Conservation (phyloP, 2,113 vertebrate genomes). For the Trochalopteron elliotii region DNA sequence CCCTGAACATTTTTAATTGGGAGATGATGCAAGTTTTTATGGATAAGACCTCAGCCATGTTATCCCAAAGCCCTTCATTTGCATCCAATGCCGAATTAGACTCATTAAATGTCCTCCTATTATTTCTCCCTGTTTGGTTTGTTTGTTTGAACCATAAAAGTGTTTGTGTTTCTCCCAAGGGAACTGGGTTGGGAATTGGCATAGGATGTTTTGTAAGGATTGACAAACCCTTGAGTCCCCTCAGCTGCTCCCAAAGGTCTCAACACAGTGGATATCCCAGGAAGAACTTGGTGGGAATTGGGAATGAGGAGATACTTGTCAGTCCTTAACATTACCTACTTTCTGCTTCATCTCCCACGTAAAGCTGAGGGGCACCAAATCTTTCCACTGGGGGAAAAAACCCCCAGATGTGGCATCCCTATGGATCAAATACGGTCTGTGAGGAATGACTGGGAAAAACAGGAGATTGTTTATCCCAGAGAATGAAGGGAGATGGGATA, state of each 20-base stretch:
- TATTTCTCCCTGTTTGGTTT: neutral
- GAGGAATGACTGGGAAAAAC: neutral
- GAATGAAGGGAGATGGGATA: neutral
- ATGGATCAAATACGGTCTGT: neutral
- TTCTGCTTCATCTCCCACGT: accelerated
- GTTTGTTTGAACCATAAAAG: accelerated
- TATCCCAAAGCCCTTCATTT: neutral
- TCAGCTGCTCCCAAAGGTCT: neutral
- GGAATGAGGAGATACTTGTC: neutral
- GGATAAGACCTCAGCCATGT: neutral
- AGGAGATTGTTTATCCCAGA: neutral
- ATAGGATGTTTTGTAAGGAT: neutral
- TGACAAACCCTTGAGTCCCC: neutral
- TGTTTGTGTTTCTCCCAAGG: neutral
- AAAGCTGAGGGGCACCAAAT: neutral
- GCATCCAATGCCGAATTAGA: neutral
- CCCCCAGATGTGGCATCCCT: neutral
- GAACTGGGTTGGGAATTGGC: neutral
- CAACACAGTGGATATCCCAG: neutral
- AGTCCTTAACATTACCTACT: neutral
- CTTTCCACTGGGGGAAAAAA: neutral
- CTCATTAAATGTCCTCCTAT: neutral
- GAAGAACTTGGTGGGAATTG: neutral
- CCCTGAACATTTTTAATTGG: neutral
- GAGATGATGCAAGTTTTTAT: neutral